Evolutionary conservation across 2,797 vertebrate genomes (phyloP).

Genomic region (Characodon lateralis): DNA sequence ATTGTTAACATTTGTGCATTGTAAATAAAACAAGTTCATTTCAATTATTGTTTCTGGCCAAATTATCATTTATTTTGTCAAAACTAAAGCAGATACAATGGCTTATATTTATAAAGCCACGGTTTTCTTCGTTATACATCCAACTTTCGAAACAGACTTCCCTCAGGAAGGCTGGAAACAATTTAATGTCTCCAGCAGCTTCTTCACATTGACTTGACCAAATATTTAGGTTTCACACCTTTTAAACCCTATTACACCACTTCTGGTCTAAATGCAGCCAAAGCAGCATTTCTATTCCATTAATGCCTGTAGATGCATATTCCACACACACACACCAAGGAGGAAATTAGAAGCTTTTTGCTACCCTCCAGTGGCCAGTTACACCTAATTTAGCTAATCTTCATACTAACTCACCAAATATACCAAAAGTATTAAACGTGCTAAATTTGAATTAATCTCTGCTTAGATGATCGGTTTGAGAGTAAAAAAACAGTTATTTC

Average conservation of each 20-base stretch:
- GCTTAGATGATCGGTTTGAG: background rate
- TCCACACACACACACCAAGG: background rate
- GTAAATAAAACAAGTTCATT: slow-evolving; percentile 17
- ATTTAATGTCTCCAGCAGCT: too few species aligned
- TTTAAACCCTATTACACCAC: background rate
- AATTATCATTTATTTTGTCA: slow-evolving; percentile 12
- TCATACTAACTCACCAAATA: background rate
- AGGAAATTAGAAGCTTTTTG: background rate
- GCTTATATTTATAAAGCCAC: background rate
- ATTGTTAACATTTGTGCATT: slow-evolving; percentile 29
- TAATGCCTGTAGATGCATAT: background rate
- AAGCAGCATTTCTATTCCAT: background rate
- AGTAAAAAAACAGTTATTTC: background rate
- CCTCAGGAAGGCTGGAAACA: background rate
- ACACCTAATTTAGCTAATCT: background rate
- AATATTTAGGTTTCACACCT: background rate
- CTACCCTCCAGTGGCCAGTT: background rate
- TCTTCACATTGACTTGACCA: background rate
- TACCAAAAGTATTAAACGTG: background rate
- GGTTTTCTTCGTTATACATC: background rate
- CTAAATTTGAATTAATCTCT: background rate
- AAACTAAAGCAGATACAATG: slow-evolving; percentile 8
- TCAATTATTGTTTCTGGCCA: slow-evolving; percentile 30
- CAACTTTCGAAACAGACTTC: background rate
- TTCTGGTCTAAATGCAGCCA: background rate